These are phyloP conservation scores for Apolygus lucorum DNA, from an alignment of 1,140 invertebrate species.

Conservation along the genomic window DNA sequence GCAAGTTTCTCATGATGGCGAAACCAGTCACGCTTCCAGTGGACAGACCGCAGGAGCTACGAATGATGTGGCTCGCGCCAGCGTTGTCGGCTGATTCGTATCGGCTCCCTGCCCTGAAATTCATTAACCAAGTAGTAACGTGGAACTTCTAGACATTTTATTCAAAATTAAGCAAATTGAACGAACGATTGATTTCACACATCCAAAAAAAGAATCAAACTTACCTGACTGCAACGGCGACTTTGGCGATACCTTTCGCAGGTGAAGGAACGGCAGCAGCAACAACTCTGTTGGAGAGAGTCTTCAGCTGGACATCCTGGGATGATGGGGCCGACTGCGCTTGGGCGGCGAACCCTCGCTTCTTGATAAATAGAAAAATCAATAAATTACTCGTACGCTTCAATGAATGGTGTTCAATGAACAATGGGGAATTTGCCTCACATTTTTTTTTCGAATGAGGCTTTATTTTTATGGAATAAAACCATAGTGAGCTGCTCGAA, in stretches of 20 bases:
- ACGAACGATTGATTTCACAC: too few species aligned
- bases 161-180: neutral
- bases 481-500: too few species aligned
- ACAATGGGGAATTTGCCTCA: too few species aligned
- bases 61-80: constrained; percentile 66
- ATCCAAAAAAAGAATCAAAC: too few species aligned
- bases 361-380: neutral
- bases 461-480: too few species aligned
- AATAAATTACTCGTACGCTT: too few species aligned
- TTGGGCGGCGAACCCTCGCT: neutral
- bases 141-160: neutral
- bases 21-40: constrained; percentile 59
- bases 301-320: constrained; percentile 22
- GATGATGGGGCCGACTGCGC: constrained; percentile 4
- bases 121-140: neutral
- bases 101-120: constrained; percentile 72
- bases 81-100: constrained; percentile 67
- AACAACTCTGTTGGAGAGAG: constrained; percentile 24
- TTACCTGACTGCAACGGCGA: constrained; percentile 29
- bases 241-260: constrained; percentile 20
- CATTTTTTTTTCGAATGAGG: too few species aligned
- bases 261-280: constrained; percentile 21
- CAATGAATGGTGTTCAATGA: too few species aligned
- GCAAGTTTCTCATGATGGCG: constrained; percentile 66
- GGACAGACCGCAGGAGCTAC: constrained; percentile 61